Conservation (phyloP, 2,888 invertebrate species). For the Celastrina argiolus region DNA sequence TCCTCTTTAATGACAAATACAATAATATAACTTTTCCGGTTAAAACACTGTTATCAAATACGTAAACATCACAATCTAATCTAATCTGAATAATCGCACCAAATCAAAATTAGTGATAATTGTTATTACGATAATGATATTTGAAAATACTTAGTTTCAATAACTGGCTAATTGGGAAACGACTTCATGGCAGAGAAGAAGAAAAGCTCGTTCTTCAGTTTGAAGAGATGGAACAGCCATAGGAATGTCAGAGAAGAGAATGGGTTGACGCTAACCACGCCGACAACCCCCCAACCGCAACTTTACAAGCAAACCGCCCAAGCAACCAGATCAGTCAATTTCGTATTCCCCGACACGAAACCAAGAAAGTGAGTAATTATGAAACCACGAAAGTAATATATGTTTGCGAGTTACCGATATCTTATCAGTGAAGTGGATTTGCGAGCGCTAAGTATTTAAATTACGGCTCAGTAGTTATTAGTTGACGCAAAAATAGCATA, state of each 20-base stretch:
- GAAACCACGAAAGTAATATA: not conserved
- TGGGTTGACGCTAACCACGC: constrained; percentile 27
- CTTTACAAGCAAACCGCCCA: constrained; percentile 36
- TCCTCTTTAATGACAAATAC: not conserved
- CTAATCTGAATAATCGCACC: constrained; percentile 5
- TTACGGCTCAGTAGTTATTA: not conserved
- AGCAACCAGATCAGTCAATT: constrained; percentile 31
- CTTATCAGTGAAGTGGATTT: not conserved
- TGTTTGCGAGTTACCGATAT: not conserved
- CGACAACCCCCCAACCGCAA: constrained; percentile 32
- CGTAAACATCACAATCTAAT: constrained; percentile 9
- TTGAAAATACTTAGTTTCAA: constrained; percentile 2
- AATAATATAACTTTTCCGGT: not conserved
- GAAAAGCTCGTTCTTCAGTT: constrained; percentile 56
- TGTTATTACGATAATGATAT: constrained; percentile 4
- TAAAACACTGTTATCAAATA: not conserved
- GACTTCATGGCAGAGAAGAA: constrained; percentile 62
- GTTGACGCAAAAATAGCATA: not conserved
- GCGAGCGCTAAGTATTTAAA: not conserved
- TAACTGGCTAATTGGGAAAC: not conserved
- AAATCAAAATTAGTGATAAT: constrained; percentile 19
- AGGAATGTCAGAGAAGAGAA: constrained; percentile 38
- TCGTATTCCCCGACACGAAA: constrained; percentile 42
- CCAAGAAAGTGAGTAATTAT: constrained; percentile 50
- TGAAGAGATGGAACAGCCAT: constrained; percentile 58